A percentile compares a stretch with the other conserved stretches of the same genome.
phyloP scores from a whole-genome alignment of 1,140 invertebrate species.

The Hylaeus anthracinus region DNA sequence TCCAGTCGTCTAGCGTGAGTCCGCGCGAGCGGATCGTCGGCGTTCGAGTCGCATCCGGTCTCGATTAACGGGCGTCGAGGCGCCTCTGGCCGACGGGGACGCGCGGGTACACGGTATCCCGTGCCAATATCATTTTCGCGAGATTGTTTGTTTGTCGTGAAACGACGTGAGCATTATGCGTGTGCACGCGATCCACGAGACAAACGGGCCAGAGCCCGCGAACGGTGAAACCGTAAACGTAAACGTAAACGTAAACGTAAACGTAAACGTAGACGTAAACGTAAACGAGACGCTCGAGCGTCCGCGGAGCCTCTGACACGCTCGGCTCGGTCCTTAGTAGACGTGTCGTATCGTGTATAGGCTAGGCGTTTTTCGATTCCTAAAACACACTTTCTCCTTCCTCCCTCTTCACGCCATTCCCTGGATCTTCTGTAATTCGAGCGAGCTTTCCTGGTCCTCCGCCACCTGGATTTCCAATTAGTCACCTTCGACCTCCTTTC shows the following conservation, averaged over 20 bases:
- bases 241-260: too few species aligned
- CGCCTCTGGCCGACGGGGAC: neutral
- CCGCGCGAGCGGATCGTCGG: constrained; percentile 68
- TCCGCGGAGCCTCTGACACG: constrained; percentile 61
- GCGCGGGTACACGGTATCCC: neutral
- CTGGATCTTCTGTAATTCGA: too few species aligned
- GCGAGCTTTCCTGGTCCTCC: too few species aligned
- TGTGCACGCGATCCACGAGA: constrained; percentile 39
- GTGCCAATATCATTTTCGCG: neutral
- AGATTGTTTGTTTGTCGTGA: neutral
- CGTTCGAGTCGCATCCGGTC: constrained; percentile 39
- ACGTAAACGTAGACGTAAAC: too few species aligned
- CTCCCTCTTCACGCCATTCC: neutral
- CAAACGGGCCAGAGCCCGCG: constrained; percentile 34
- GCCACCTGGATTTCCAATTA: too few species aligned
- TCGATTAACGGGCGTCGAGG: constrained; percentile 16
- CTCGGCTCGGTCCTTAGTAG: constrained; percentile 42
- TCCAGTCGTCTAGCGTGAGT: constrained; percentile 78
- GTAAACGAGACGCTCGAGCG: constrained; percentile 30
- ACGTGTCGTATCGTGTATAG: constrained; percentile 31
- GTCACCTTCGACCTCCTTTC: neutral
- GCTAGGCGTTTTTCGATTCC: constrained; percentile 28
- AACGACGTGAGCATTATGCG: constrained; percentile 63
- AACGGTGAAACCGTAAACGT: constrained; percentile 36
- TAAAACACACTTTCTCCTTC: neutral